Percentiles rank a stretch among this genome's conserved stretches.
phyloP scores from a whole-genome alignment of 2,888 invertebrate genomes.

The Campaea margaritaria region DNA sequence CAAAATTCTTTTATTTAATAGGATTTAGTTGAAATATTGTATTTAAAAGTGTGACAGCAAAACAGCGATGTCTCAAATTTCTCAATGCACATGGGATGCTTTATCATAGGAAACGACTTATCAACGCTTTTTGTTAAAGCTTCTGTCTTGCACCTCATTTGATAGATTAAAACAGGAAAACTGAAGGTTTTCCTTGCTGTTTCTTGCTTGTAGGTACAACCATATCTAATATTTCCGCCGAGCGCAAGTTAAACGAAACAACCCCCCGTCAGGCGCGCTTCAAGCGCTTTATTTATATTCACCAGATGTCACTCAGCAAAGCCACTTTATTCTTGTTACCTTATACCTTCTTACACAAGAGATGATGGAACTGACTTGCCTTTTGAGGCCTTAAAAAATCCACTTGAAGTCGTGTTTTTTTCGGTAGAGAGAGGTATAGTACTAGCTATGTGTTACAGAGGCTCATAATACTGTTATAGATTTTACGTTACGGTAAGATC shows the following conservation, averaged over 20 bases:
- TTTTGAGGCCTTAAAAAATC: slow-evolving; percentile 17
- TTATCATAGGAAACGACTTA: too few relatives aligned
- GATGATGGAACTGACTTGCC: slow-evolving; percentile 18
- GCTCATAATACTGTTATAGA: neutral
- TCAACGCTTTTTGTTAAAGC: too few relatives aligned
- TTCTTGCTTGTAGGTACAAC: slow-evolving; percentile 2
- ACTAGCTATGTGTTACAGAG: neutral
- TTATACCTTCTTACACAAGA: slow-evolving; percentile 20
- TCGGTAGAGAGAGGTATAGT: neutral
- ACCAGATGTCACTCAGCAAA: slow-evolving; percentile 30
- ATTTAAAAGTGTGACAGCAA: too few relatives aligned
- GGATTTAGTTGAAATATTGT: too few relatives aligned
- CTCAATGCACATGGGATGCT: too few relatives aligned
- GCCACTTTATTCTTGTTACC: slow-evolving; percentile 28
- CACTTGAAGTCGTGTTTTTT: slow-evolving; percentile 3
- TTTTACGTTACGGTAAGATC: neutral
- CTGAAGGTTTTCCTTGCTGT: too few relatives aligned
- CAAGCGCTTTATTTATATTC: slow-evolving; percentile 34
- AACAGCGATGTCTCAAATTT: too few relatives aligned
- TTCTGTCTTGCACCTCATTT: too few relatives aligned
- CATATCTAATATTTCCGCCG: slow-evolving; percentile 11
- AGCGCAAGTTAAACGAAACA: slow-evolving; percentile 24
- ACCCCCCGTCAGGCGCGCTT: slow-evolving; percentile 15
- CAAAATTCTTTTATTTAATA: too few relatives aligned
- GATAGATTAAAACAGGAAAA: too few relatives aligned